Conservation (phyloP, 2,888 invertebrate genomes). For the Lottia scabra region DNA sequence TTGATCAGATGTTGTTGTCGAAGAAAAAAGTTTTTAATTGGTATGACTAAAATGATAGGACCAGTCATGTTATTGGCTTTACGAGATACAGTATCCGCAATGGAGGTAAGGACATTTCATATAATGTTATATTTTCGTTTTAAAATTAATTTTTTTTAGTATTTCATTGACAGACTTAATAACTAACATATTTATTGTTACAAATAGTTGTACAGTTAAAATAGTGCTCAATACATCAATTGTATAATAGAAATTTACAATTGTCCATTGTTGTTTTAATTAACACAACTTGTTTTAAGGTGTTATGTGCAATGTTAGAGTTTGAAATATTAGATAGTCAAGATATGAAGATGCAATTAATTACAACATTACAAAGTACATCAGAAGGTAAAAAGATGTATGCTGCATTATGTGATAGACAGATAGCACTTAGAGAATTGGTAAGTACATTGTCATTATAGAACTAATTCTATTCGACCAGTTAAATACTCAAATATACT, state of each 20-base stretch:
- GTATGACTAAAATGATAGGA: constrained; percentile 78
- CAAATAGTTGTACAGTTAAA: too few relatives aligned
- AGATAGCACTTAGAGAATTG: constrained; percentile 80
- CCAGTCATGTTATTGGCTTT: constrained; percentile 81
- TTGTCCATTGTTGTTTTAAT: neutral
- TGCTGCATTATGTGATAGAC: constrained; percentile 79
- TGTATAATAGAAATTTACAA: too few relatives aligned
- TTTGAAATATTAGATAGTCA: constrained; percentile 77
- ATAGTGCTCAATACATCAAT: too few relatives aligned
- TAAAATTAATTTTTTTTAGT: too few relatives aligned
- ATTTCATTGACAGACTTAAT: neutral
- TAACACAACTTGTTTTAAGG: constrained; percentile 64
- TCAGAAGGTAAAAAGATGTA: constrained; percentile 78
- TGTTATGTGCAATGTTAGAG: constrained; percentile 82
- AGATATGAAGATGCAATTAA: constrained; percentile 76
- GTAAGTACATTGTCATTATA: constrained; percentile 69
- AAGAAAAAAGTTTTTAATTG: constrained; percentile 78
- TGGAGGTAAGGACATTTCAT: constrained; percentile 59
- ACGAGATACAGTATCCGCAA: constrained; percentile 73
- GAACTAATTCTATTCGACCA: too few relatives aligned
- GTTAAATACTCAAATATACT: too few relatives aligned
- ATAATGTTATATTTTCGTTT: neutral
- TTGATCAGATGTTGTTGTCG: constrained; percentile 78
- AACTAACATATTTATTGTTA: neutral
- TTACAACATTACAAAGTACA: constrained; percentile 81